Evolutionary conservation across 2,888 invertebrate species (phyloP).

Genomic region (Drepanosiphum platanoidis): DNA sequence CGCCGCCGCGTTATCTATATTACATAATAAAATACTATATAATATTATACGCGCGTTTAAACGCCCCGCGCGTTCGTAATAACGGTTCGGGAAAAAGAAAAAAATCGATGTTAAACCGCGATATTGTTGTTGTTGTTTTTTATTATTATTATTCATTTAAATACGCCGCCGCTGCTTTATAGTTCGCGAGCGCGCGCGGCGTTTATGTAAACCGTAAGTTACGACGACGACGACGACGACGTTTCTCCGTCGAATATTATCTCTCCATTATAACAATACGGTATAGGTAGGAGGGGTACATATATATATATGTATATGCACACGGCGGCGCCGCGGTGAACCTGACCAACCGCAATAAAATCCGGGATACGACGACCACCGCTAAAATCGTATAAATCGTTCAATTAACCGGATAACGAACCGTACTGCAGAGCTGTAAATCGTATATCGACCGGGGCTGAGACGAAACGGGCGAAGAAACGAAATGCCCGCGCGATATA

Average conservation of each 20-base stretch:
- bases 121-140: conserved; percentile 6
- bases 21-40: neutral
- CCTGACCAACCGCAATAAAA: neutral
- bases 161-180: neutral
- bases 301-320: too few relatives aligned
- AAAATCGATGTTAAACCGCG: neutral
- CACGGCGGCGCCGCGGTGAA: neutral
- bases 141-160: too few relatives aligned
- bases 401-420: neutral
- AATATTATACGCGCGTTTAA: neutral
- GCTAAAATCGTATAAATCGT: neutral
- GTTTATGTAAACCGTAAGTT: neutral
- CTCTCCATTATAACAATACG: neutral
- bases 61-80: neutral
- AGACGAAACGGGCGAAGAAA: neutral
- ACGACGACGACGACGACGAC: neutral
- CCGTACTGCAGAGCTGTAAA: neutral
- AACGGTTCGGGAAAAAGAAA: neutral
- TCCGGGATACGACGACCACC: neutral
- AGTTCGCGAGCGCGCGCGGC: neutral
- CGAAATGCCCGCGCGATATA: neutral
- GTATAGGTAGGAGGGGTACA: too few relatives aligned
- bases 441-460: too few relatives aligned
- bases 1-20: too few relatives aligned
- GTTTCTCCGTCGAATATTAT: neutral